Evolutionary conservation across 2,888 invertebrate genomes (phyloP).

Genomic region (Heliconius ethilla): DNA sequence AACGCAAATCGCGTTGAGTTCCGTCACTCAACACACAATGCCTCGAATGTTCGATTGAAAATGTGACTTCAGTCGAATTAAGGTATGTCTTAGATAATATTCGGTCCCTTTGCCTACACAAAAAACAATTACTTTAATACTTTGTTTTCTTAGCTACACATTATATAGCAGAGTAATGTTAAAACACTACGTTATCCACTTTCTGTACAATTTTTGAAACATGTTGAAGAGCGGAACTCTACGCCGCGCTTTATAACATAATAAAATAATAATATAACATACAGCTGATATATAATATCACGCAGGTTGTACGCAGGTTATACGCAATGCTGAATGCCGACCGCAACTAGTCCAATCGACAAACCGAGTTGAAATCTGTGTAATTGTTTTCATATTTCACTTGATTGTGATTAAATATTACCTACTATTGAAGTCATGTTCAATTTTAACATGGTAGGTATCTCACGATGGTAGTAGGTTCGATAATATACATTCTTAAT

Average conservation of each 20-base stretch:
- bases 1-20: too few relatives aligned
- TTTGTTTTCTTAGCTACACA: too few relatives aligned
- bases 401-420: conserved; percentile 13
- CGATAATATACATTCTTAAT: not conserved
- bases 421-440: not conserved
- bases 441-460: not conserved
- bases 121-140: too few relatives aligned
- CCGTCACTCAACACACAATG: too few relatives aligned
- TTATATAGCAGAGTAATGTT: too few relatives aligned
- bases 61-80: too few relatives aligned
- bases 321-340: conserved; percentile 23
- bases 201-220: too few relatives aligned
- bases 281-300: not conserved
- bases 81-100: too few relatives aligned
- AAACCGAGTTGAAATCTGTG: conserved; percentile 24
- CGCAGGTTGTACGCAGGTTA: conserved; percentile 2
- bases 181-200: too few relatives aligned
- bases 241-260: not conserved
- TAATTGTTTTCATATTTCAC: conserved; percentile 25
- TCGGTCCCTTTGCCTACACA: too few relatives aligned
- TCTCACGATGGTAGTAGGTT: not conserved
- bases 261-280: not conserved
- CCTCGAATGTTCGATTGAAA: too few relatives aligned
- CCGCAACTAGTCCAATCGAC: conserved; percentile 27
- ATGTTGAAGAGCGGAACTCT: not conserved